A percentile compares a stretch with the other conserved stretches of the same genome.
These are phyloP conservation scores for Fulmarus glacialis DNA, from an alignment of 2,113 vertebrate species.

Conservation along the genomic window DNA sequence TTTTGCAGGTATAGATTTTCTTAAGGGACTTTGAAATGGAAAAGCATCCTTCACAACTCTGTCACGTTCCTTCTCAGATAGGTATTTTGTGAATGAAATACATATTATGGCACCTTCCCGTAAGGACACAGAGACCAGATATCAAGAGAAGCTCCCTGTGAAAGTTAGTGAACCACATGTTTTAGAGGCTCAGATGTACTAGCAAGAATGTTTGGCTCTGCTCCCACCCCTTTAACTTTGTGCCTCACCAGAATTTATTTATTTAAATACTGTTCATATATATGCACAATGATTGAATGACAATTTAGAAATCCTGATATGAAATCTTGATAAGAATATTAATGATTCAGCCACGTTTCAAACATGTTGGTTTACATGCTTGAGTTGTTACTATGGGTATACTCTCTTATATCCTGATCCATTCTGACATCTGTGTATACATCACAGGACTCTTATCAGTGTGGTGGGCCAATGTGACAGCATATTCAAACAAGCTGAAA, in stretches of 20 bases:
- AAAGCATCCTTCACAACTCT: neutral
- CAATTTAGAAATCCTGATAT: neutral
- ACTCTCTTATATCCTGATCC: neutral
- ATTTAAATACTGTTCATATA: neutral
- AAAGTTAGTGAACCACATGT: neutral
- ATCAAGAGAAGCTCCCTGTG: neutral
- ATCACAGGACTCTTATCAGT: neutral
- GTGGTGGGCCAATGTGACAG: neutral
- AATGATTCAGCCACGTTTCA: neutral
- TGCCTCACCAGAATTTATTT: neutral
- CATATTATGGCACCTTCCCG: neutral
- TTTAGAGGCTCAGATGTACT: neutral
- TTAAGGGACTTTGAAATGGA: neutral
- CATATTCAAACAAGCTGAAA: neutral
- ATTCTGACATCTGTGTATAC: no score
- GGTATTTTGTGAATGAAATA: neutral
- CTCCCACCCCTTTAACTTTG: neutral
- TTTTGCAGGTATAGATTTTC: neutral
- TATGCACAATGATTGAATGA: neutral
- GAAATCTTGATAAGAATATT: neutral
- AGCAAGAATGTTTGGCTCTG: neutral
- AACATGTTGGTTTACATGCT: neutral
- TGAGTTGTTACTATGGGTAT: neutral
- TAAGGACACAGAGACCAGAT: neutral
- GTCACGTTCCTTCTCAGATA: neutral